Base-by-base conservation (phyloP, 2,797 vertebrate species). In the Meriones psammophilus region DNA sequence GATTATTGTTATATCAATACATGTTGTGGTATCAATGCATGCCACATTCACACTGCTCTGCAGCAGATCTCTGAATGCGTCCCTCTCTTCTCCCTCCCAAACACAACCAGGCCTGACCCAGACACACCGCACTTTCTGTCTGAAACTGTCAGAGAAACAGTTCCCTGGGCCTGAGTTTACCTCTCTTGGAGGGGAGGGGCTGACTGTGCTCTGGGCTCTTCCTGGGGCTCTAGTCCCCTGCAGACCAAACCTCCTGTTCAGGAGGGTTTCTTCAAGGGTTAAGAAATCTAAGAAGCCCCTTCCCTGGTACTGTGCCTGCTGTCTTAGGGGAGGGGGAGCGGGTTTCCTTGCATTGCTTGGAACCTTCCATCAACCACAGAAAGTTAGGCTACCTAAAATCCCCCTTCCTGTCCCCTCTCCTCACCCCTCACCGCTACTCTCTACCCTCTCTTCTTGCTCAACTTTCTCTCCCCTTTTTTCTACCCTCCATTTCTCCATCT, bases 131-230 rank as follows among this genome's bases (percentile, higher is more conserved):
- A 0, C 39, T 33, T 26, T 68, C 69, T 46, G 39, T 71, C 50
- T 71, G 64, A 62, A 71, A 54, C 28, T 56, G 9, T 62, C n/a
- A 42, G 33, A 50, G 17, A 42, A 28, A n/a, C 24, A 30, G 18
- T 54, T 69, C 4, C 5, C 10, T 4, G 3, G 8, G 15, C 69
- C 39, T 4, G 12, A 33, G 30, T 66, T 68, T 17, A 18, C 15
- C 12, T 39, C 56, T 56, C 15, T 0, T 5, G 0, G n/a, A 28
- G 60, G 26, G 60, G n/a, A 28, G 36, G 36, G 12, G 5, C 0
- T 2, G 20, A 15, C 26, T 30, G 39, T 68, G 36, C 69, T 1
- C 42, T 0, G 22, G 50, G 64, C 73, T 42, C 54, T 71, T 13
- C 33, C 1, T 1, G 39, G 62, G 1, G 20, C 39, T 85, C 33